Evolutionary conservation across 2,888 invertebrate species (phyloP).

Genomic region (Rhorus exstirpatorius): DNA sequence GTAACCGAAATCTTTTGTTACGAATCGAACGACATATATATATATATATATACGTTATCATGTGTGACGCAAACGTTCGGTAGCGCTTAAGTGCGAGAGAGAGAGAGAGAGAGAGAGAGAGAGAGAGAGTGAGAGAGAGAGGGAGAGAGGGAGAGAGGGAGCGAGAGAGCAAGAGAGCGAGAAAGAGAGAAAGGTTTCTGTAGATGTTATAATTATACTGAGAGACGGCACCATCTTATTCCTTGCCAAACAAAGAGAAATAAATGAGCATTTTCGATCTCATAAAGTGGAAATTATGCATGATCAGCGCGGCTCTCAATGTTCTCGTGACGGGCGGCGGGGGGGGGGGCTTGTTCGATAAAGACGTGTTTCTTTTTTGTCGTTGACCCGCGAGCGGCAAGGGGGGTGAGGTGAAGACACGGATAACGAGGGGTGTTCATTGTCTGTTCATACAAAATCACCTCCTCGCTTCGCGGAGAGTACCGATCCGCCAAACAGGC

Average conservation of each 20-base stretch:
- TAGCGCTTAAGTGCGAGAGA: too few species aligned
- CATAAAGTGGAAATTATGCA: constrained; percentile 20
- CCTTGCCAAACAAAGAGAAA: not conserved
- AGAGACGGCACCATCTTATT: constrained; percentile 41
- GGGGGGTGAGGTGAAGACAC: constrained; percentile 65
- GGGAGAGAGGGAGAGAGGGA: too few species aligned
- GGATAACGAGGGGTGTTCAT: too few species aligned
- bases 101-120: constrained; percentile 10
- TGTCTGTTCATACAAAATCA: constrained; percentile 66
- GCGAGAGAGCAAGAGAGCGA: not conserved
- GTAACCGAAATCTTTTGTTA: constrained; percentile 66
- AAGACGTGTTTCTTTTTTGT: constrained; percentile 79
- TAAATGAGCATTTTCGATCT: constrained; percentile 17
- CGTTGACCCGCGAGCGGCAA: constrained; percentile 73
- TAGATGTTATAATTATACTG: not conserved
- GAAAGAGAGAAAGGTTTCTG: constrained; percentile 13
- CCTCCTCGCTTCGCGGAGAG: constrained; percentile 52
- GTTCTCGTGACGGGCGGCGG: not conserved
- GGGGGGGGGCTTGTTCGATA: constrained; percentile 53
- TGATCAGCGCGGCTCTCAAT: constrained; percentile 16
- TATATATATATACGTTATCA: not conserved
- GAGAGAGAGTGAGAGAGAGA: too few species aligned
- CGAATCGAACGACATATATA: constrained; percentile 14
- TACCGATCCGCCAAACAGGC: constrained; percentile 72
- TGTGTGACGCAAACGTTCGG: not conserved